Conservation (phyloP, 2,888 invertebrate species). For the Tiphia femorata region DNA sequence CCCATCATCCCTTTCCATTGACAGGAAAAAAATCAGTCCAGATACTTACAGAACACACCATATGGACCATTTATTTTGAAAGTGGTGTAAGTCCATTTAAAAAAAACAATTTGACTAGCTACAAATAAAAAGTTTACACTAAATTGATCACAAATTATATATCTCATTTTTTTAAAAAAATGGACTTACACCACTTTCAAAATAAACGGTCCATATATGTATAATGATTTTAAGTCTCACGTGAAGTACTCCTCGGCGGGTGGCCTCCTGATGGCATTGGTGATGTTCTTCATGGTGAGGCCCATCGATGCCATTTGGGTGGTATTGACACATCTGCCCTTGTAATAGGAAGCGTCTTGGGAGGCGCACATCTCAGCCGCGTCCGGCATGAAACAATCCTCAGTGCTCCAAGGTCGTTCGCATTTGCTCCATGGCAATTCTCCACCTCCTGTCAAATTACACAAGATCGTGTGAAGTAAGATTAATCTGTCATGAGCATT, state of each 20-base stretch:
- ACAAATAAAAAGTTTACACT: no score
- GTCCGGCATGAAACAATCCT: conserved; percentile 79
- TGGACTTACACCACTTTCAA: no score
- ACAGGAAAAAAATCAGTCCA: not conserved
- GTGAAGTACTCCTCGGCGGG: conserved; percentile 83
- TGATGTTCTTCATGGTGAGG: conserved; percentile 69
- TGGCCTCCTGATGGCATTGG: conserved; percentile 73
- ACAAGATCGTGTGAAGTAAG: no score
- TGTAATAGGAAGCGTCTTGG: conserved; percentile 76
- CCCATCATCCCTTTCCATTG: no score
- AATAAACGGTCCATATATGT: no score
- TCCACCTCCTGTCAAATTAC: conserved; percentile 37
- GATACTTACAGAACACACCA: not conserved
- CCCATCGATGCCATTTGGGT: conserved; percentile 70
- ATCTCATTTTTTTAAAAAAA: no score
- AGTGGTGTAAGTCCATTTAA: no score
- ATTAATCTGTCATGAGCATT: no score
- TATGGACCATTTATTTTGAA: no score
- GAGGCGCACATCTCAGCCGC: conserved; percentile 75
- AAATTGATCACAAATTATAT: no score
- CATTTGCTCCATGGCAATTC: conserved; percentile 80
- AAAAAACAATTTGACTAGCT: no score
- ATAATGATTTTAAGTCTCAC: conserved; percentile 68
- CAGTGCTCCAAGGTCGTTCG: conserved; percentile 79
- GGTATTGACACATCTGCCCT: conserved; percentile 75